phyloP scores from a whole-genome alignment of 2,888 invertebrate genomes.

The Luperina testacea region DNA sequence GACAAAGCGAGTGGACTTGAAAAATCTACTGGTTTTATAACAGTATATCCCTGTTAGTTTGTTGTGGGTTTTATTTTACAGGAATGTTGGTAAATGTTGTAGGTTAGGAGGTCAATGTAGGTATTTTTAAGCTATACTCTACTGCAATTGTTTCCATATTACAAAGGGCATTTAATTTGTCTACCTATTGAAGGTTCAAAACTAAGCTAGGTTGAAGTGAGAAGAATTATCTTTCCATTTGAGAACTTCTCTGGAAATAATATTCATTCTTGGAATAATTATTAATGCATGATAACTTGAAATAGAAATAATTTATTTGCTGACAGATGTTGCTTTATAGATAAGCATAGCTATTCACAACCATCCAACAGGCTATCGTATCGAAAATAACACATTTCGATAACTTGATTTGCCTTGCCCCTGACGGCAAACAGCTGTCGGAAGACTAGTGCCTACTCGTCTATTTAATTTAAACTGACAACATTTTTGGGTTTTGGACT shows the following conservation, averaged over 20 bases:
- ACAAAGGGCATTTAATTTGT: too few relatives aligned
- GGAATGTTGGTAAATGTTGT: neutral
- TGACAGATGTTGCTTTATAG: neutral
- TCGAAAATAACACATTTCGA: neutral
- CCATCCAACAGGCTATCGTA: neutral
- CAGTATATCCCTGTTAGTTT: conserved; percentile 45
- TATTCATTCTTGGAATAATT: neutral
- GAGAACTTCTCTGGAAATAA: neutral
- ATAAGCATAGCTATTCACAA: neutral
- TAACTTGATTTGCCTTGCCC: neutral
- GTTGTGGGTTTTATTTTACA: conserved; percentile 14
- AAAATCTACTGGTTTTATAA: conserved; percentile 53
- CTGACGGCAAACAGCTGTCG: neutral
- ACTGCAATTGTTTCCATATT: neutral
- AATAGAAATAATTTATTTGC: neutral
- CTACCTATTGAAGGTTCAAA: neutral
- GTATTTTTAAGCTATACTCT: neutral
- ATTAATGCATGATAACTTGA: neutral
- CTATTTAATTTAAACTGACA: too few relatives aligned
- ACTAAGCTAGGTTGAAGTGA: neutral
- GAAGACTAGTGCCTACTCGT: neutral
- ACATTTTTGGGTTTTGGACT: neutral
- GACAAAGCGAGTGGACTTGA: conserved; percentile 66
- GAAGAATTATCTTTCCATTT: neutral
- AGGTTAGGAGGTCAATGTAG: conserved; percentile 11